These are phyloP conservation scores for Aphelinus atriplicis DNA, from an alignment of 1,140 invertebrate species.

Conservation along the genomic window DNA sequence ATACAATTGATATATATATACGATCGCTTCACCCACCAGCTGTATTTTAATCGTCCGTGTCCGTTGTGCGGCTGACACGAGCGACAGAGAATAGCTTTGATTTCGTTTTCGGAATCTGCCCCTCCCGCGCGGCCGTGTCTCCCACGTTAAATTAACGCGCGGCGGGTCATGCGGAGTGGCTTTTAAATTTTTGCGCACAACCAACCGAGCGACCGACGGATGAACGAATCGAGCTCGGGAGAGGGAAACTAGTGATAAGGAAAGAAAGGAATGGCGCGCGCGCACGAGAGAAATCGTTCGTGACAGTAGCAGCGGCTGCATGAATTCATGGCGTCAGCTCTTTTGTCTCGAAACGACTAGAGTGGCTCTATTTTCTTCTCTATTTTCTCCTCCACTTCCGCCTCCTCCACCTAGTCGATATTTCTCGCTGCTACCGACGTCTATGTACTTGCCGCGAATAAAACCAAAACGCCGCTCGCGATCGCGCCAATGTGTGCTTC, in stretches of 20 bases:
- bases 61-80: no score
- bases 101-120: no score
- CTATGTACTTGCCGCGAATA: neutral
- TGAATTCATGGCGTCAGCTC: conserved; percentile 6
- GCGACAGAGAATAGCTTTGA: no score
- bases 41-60: no score
- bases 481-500: no score
- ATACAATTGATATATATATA: no score
- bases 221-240: no score
- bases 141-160: no score
- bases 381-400: conserved; percentile 2
- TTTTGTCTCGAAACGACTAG: neutral
- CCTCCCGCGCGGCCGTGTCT: no score
- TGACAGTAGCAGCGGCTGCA: neutral
- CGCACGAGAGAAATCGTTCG: neutral
- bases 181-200: conserved; percentile 3
- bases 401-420: neutral
- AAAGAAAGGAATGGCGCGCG: neutral
- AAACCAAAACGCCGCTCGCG: no score
- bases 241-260: neutral
- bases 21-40: no score
- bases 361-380: neutral
- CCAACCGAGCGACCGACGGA: neutral
- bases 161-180: neutral
- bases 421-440: neutral